Base-by-base conservation (phyloP, 2,797 vertebrate species). In the Dermochelys coriacea region DNA sequence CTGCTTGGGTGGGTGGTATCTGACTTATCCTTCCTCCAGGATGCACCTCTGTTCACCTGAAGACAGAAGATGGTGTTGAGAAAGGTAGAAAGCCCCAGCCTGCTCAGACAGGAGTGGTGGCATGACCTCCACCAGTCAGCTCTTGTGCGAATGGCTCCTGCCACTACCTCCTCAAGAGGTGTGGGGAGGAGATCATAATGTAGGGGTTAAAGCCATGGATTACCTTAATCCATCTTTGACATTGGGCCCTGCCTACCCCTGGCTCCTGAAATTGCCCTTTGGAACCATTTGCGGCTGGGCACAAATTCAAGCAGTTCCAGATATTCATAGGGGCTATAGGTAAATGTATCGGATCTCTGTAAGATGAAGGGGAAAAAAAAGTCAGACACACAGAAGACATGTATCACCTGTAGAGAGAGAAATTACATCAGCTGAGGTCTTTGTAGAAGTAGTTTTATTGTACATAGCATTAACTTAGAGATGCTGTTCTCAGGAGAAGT, bases 361-460 rank as follows among this genome's bases (percentile, higher is more conserved):
- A 87, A 93, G 93, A 94, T 52, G 92, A 41, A 41, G 41, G 41
- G 41, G 41, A 41, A 41, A 41, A 82, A 94, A 55, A 54, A 64
- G 41, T 31, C 57, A 29, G 85, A 80, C 84, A 90, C 86, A 80
- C 50, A 93, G 93, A 85, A 14, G 59, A 86, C 87, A 88, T 50
- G 64, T 90, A 91, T 94, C 94, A 91, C 95, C 93, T 93, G 41
- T 92, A 96, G 89, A 93, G 91, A 92, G 79, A 92, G 93, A 93
- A 93, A 93, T 95, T 88, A 86, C 92, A 93, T 93, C 78, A 83
- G 90, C 86, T 90, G 49, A 96, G 94, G 94, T 93, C 96, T 96
- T 97, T 96, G 52, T 49, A 94, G 93, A 52, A 94, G 89, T 82
- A 90, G 82, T 5, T 1, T 52, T 94, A 79, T 80, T 91, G 87